phyloP scores from a whole-genome alignment of 92 coral and sea anemone species.

The Umimayanthus kanabou region DNA sequence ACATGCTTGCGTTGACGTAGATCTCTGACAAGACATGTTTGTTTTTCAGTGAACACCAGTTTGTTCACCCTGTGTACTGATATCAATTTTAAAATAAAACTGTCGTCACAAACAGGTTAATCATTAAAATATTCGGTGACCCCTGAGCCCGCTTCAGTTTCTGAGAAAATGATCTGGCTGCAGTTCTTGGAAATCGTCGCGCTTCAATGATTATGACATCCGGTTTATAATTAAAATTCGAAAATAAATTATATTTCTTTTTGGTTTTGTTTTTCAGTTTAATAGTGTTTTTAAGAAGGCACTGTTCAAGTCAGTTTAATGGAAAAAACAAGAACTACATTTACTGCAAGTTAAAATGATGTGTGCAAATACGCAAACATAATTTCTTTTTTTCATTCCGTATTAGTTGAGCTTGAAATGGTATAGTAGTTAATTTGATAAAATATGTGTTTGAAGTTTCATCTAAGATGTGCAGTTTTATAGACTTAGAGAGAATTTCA shows the following conservation, averaged over 20 bases:
- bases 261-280: neutral
- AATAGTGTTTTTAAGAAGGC: neutral
- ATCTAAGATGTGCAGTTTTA: no score
- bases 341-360: neutral
- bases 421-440: no score
- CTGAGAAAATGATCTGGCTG: slow-evolving; percentile 11
- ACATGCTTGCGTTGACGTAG: neutral
- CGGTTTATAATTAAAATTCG: no score
- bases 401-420: no score
- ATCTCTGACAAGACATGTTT: neutral
- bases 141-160: slow-evolving; percentile 35
- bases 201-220: slow-evolving; percentile 23
- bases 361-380: neutral
- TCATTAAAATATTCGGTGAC: slow-evolving; percentile 1
- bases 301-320: neutral
- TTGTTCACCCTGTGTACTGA: neutral
- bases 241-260: neutral
- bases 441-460: no score
- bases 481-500: no score
- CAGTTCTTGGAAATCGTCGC: slow-evolving; percentile 24
- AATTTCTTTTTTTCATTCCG: neutral
- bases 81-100: neutral
- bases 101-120: neutral
- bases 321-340: neutral
- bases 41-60: neutral